phyloP scores from a whole-genome alignment of 64 coral and sea anemone genomes.

The Pocillopora verrucosa region DNA sequence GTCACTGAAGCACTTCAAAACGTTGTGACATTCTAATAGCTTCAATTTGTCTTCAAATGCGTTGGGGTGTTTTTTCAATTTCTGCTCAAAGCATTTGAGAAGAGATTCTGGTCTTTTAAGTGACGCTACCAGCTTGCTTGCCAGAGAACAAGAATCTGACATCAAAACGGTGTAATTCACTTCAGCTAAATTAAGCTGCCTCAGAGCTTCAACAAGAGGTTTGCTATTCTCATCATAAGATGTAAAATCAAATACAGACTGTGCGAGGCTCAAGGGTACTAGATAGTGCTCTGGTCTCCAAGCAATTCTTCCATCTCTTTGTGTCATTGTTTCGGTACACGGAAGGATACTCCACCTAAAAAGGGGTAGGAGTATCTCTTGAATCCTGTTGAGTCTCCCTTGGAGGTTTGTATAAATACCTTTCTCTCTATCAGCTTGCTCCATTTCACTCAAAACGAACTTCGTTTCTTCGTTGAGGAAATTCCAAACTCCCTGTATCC shows the following conservation, averaged over 20 bases:
- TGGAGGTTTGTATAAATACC: background rate
- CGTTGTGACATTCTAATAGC: background rate
- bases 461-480: conserved; percentile 21
- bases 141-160: background rate
- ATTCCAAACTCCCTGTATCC: conserved; percentile 38
- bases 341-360: conserved; percentile 52
- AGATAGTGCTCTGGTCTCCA: background rate
- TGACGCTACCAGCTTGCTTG: conserved; percentile 23
- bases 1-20: conserved; percentile 41
- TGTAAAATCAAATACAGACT: conserved; percentile 26
- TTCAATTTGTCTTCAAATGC: background rate
- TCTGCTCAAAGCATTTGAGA: background rate
- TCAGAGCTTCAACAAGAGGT: background rate
- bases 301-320: background rate
- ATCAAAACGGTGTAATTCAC: background rate
- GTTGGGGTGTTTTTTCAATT: background rate
- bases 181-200: conserved; percentile 26
- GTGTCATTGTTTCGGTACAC: conserved; percentile 27
- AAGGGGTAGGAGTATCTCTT: conserved; percentile 17
- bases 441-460: background rate
- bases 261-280: conserved; percentile 25
- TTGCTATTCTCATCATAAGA: background rate
- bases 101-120: conserved; percentile 12
- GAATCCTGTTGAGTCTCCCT: background rate
- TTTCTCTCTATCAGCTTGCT: background rate